Base-by-base conservation (phyloP, 2,113 vertebrate species). In the Etheostoma cragini region DNA sequence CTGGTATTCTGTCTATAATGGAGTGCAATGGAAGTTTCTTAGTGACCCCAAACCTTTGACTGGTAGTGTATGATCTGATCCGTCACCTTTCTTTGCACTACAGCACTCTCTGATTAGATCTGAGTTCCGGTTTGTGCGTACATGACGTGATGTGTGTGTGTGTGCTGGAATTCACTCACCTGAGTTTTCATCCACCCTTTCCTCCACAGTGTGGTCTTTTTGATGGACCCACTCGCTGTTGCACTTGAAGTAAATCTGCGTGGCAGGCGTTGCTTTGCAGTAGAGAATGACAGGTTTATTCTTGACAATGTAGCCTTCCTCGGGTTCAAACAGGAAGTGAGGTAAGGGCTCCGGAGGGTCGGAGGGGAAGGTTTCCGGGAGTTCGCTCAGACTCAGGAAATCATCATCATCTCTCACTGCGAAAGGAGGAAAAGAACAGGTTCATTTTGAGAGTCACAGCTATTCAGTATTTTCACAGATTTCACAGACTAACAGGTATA, bases 211-310 rank as follows among this genome's bases (percentile, higher is more conserved):
- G 47, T 99, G 98, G 87, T 98, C 97, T 88, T 98, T 98, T 94
- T 99, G 98, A 91, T 99, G 97, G 76, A 99, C 97, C 98, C 98
- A 99, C 83, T 99, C 97, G 0, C 97, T 97, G 92, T 99, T 99
- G 94, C 98, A 99, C 87, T 99, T 99, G 85, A 99, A 99, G 93
- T 99, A 99, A 88, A 99, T 99, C 91, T 99, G 98, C 0, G 97
- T 98, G 88, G 97, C 98, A 0, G 98, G 98, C 19, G 97, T 98
- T 0, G 98, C 98, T 91, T 97, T 97, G 93, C 98, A 99, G 85
- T 97, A 97, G 24, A 99, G 95, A 87, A 97, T 99, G 80, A 98
- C 97, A 0, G 97, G 97, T 83, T 98, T 98, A 78, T 97, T 98
- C 94, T 98, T 98, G 85, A 99, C 96, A 35, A 99, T 99, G 85